phyloP scores from a whole-genome alignment of 2,113 vertebrate genomes.

The Tinamus guttatus region DNA sequence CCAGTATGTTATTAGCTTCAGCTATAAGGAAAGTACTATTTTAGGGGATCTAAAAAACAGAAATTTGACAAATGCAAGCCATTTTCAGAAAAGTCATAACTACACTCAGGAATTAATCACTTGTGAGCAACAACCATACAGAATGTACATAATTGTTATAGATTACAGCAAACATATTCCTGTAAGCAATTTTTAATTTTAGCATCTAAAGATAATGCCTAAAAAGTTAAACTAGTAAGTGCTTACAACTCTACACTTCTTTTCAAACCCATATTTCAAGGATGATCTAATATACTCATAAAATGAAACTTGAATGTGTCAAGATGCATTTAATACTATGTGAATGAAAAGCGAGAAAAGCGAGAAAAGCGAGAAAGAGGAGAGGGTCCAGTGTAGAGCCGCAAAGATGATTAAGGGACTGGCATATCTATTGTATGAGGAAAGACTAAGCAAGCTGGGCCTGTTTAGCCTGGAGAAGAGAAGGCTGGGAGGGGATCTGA shows the following conservation, averaged over 20 bases:
- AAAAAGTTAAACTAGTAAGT: neutral
- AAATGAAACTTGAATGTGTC: neutral
- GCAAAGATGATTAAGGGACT: no score
- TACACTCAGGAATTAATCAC: neutral
- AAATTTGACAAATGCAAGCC: neutral
- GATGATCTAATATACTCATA: neutral
- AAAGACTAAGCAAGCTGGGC: no score
- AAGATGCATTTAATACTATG: neutral
- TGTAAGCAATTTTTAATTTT: neutral
- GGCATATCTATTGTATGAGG: no score
- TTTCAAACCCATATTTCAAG: neutral
- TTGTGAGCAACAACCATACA: neutral
- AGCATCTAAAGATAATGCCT: neutral
- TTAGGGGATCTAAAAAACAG: neutral
- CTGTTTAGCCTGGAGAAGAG: no score
- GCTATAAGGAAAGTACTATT: neutral
- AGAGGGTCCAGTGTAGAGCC: no score
- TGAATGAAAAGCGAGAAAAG: no score
- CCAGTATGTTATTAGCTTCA: neutral
- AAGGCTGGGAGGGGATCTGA: no score
- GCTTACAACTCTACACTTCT: neutral
- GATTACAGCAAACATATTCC: neutral
- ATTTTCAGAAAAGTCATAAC: neutral
- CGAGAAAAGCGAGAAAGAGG: no score
- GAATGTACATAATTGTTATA: neutral